phyloP scores from a whole-genome alignment of 2,113 vertebrate species.

The Acrocephalus kingi region DNA sequence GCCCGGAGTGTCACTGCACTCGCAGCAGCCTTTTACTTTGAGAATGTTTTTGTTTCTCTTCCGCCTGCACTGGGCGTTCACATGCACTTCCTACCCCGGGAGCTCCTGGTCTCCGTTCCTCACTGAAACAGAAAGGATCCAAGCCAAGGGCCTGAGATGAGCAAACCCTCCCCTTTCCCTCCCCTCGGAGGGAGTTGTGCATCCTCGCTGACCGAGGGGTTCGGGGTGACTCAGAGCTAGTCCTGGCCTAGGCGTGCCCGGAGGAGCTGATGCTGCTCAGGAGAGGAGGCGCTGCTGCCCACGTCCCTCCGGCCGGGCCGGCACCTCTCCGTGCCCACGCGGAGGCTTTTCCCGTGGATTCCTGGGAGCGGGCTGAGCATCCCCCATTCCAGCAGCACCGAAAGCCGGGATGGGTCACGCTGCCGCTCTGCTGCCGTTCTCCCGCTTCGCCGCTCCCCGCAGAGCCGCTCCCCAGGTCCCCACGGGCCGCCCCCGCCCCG shows the following conservation, averaged over 20 bases:
- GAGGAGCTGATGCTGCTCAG: neutral
- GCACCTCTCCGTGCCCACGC: neutral
- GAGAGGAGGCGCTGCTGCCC: neutral
- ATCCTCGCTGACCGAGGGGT: rapidly evolving
- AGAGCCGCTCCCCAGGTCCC: neutral
- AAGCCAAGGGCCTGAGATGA: neutral
- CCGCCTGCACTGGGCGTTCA: rapidly evolving
- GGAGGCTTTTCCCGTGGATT: neutral
- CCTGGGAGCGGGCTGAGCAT: neutral
- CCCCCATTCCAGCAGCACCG: neutral
- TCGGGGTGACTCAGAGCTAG: rapidly evolving
- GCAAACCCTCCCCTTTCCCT: no score
- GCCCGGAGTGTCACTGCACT: rapidly evolving
- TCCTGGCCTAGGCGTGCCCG: neutral
- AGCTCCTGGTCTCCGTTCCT: neutral
- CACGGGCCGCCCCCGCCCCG: neutral
- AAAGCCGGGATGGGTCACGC: no score
- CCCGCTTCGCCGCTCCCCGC: neutral
- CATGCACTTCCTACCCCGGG: rapidly evolving
- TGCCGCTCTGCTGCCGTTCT: rapidly evolving
- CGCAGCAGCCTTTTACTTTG: neutral
- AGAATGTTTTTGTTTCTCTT: neutral
- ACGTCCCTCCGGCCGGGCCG: neutral
- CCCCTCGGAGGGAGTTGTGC: neutral
- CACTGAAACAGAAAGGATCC: no score